phyloP scores from a whole-genome alignment of 2,888 invertebrate genomes.

The Euproctis similis region DNA sequence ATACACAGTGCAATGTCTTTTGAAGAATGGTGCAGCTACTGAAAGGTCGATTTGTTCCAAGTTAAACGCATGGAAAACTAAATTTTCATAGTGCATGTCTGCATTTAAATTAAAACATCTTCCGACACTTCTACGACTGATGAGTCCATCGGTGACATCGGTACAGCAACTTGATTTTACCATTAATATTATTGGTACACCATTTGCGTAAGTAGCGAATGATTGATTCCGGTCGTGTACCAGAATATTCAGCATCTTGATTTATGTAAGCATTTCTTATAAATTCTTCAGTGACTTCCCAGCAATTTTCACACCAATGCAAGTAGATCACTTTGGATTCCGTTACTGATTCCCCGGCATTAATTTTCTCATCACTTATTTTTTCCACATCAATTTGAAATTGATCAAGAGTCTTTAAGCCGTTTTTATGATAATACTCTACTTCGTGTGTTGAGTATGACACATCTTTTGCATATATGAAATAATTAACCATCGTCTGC shows the following conservation, averaged over 20 bases:
- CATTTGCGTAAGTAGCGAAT: slow-evolving; percentile 4
- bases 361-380: slow-evolving; percentile 7
- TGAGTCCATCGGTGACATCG: slow-evolving; percentile 31
- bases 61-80: slow-evolving; percentile 17
- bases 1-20: slow-evolving; percentile 19
- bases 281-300: slow-evolving; percentile 21
- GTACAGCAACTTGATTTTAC: slow-evolving; percentile 27
- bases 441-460: background rate
- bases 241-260: background rate
- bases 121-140: background rate
- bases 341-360: slow-evolving; percentile 6
- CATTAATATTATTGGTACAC: slow-evolving; percentile 6
- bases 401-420: background rate
- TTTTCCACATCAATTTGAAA: background rate
- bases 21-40: slow-evolving; percentile 16
- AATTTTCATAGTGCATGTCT: slow-evolving; percentile 27
- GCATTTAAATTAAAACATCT: slow-evolving; percentile 21
- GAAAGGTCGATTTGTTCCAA: slow-evolving; percentile 20
- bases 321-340: slow-evolving; percentile 26
- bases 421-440: background rate
- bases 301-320: slow-evolving; percentile 27
- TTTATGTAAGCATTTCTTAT: slow-evolving; percentile 2
- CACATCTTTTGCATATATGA: slow-evolving; percentile 1
- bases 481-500: background rate
- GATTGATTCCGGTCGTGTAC: slow-evolving; percentile 5